A percentile compares a stretch with the other conserved stretches of the same genome.
Conservation (phyloP, 2,888 invertebrate genomes). For the Matsumyia berberina region DNA sequence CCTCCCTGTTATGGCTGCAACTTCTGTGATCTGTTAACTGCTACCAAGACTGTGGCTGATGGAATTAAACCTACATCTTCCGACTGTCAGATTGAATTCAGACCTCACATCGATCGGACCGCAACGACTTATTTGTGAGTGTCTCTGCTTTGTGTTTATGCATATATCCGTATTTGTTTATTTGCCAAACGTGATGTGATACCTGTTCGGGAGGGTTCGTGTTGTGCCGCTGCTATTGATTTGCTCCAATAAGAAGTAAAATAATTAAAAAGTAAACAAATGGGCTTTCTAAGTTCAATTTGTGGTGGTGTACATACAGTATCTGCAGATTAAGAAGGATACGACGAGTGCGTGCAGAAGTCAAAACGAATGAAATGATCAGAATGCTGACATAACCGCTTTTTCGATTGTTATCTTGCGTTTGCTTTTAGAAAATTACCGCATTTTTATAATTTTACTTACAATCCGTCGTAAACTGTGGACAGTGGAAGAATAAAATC, state of each 20-base stretch:
- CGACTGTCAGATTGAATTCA: conserved; percentile 55
- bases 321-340: not conserved
- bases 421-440: not conserved
- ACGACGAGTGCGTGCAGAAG: not conserved
- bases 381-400: not conserved
- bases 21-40: conserved; percentile 36
- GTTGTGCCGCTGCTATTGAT: not conserved
- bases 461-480: not conserved
- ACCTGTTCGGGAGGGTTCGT: conserved; percentile 11
- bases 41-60: conserved; percentile 42
- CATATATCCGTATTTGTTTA: conserved; percentile 26
- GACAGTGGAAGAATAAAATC: not conserved
- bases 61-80: conserved; percentile 45
- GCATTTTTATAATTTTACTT: not conserved
- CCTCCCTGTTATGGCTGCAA: conserved; percentile 31
- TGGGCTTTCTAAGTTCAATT: not conserved
- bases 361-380: not conserved
- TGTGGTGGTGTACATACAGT: not conserved
- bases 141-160: conserved; percentile 17
- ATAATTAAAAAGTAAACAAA: conserved; percentile 16
- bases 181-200: conserved; percentile 8
- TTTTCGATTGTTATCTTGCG: not conserved
- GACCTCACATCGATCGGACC: conserved; percentile 50
- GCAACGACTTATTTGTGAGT: conserved; percentile 26
- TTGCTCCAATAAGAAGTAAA: not conserved